A percentile compares a stretch with the other conserved stretches of the same genome.
Conservation (phyloP, 2,888 invertebrate species). For the Camptogramma bilineatum region DNA sequence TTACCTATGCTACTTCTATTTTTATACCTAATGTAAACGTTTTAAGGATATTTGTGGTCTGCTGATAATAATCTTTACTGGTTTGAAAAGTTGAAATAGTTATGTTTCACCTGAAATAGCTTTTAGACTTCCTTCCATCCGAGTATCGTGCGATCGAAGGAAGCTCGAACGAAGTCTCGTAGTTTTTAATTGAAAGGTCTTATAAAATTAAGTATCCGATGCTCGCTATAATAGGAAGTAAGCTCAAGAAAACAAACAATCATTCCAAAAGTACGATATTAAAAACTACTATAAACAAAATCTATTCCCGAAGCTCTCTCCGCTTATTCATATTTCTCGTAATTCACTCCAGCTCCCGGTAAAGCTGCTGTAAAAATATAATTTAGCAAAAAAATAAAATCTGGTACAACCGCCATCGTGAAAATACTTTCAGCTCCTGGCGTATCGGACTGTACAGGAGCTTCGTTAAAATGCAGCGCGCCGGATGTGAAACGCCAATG, state of each 20-base stretch:
- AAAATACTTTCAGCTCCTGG: conserved; percentile 33
- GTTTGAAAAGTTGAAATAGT: too few species aligned
- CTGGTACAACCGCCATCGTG: conserved; percentile 15
- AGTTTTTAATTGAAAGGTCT: neutral
- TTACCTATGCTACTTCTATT: too few species aligned
- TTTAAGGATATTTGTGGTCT: too few species aligned
- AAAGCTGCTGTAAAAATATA: conserved; percentile 19
- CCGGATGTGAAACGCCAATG: conserved; percentile 71
- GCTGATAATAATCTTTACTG: too few species aligned
- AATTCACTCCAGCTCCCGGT: conserved; percentile 5
- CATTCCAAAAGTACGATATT: conserved; percentile 1
- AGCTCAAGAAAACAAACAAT: conserved; percentile 12
- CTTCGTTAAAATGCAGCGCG: conserved; percentile 75
- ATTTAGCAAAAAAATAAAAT: conserved; percentile 19
- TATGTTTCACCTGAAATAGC: too few species aligned
- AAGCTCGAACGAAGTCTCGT: neutral
- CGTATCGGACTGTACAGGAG: conserved; percentile 45
- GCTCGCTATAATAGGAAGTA: neutral
- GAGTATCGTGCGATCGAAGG: neutral
- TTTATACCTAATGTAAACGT: too few species aligned
- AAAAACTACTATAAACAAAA: neutral
- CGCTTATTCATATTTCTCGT: conserved; percentile 15
- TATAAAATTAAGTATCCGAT: neutral
- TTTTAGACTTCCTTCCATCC: neutral
- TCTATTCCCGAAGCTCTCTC: conserved; percentile 7